Evolutionary conservation across 1,140 invertebrate species (phyloP).

Genomic region (Ditylenchus dipsaci): DNA sequence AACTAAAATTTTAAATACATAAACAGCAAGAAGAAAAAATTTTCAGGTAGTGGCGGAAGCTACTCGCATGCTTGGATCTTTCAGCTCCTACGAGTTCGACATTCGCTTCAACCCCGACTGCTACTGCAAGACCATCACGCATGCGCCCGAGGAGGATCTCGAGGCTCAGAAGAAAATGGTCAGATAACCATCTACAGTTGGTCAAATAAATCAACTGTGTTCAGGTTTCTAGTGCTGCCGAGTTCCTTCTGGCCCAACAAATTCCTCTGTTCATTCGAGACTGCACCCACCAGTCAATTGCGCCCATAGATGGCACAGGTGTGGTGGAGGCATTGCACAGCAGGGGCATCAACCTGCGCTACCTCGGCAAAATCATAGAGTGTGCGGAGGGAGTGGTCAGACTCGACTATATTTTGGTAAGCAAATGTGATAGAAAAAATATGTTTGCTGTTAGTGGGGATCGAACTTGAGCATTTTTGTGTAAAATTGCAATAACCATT

Average conservation of each 20-base stretch:
- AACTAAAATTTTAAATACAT: no score
- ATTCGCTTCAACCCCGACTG: slow-evolving; percentile 97
- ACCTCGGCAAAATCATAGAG: slow-evolving; percentile 80
- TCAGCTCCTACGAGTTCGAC: slow-evolving; percentile 81
- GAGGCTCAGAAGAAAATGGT: neutral
- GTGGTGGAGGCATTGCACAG: slow-evolving; percentile 84
- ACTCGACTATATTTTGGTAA: slow-evolving; percentile 24
- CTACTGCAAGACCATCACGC: slow-evolving; percentile 84
- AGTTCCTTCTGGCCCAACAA: slow-evolving; percentile 84
- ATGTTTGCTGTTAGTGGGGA: neutral
- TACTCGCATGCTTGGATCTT: slow-evolving; percentile 74
- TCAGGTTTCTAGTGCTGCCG: slow-evolving; percentile 81
- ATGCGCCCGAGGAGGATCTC: slow-evolving; percentile 70
- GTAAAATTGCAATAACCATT: no score
- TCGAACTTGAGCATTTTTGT: no score
- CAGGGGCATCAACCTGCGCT: slow-evolving; percentile 89
- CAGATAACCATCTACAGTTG: neutral
- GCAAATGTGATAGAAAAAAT: neutral
- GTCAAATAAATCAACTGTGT: neutral
- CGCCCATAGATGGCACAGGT: slow-evolving; percentile 89
- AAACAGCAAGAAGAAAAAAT: neutral
- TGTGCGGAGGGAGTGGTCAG: slow-evolving; percentile 62
- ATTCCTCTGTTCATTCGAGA: slow-evolving; percentile 88
- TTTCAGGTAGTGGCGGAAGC: slow-evolving; percentile 6
- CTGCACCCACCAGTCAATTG: slow-evolving; percentile 81